Base-by-base conservation (phyloP, 2,888 invertebrate genomes). In the Dexiosoma caninum region DNA sequence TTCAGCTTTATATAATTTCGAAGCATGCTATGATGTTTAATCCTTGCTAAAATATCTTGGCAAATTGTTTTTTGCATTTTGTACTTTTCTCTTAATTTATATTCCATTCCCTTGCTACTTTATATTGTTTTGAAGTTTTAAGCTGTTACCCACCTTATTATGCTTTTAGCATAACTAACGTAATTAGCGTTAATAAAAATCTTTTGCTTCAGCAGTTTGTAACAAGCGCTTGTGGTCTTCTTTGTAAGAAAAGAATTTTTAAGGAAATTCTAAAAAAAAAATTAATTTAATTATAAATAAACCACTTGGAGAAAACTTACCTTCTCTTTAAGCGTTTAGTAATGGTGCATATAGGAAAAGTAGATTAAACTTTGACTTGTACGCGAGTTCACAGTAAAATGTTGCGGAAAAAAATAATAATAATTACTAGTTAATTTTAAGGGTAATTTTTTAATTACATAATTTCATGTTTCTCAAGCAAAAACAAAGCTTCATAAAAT, bases 141-240 rank as follows among this genome's bases (percentile, higher is more conserved):
- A 78, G 77, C 57, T 70, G 49, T 78, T 66, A 71, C 70, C 77
- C 77, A 78, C 77, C 70, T 71, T 71, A 71, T 72, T 67, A 77
- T 81, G 76, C 72, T 81, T 69, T 72, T 53, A 81, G 81, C 78
- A 78, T 78, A 78, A 78, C 78, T 75, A 79, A 71, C 59, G 75
- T 78, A 78, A 76, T 72, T 74, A 78, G 78, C 78, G 78, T 78
- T 78, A 78, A 62, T 74, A 80, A 70, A 71, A 75, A 80, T 75
- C 37, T 42, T 77, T 35, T 60, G 66, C 69, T 81, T 64, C 64
- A 78, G 72, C 77, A 69, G 69, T 40, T 70, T 69, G 42, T 40
- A 70, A 64, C 67, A 69, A 79, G 57, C 59, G 21, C 49, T 70
- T 57, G 70, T 57, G 75, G 71, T 75, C 44, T 67, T 32, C 55